Percentiles rank a stretch among this genome's conserved stretches.
phyloP scores from a whole-genome alignment of 2,888 invertebrate genomes.

The Lamellibrachia satsuma region DNA sequence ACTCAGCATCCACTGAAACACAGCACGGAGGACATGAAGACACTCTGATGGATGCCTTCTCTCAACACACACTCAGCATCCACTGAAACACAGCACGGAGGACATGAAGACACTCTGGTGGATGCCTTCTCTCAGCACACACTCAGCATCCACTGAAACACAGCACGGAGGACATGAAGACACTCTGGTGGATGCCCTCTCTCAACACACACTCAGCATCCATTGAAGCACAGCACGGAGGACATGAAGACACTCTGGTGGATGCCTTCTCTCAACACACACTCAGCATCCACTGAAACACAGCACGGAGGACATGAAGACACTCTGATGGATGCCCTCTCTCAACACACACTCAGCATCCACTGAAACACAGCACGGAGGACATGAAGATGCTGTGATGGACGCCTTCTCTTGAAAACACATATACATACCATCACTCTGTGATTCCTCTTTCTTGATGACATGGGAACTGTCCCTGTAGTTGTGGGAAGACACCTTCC shows the following conservation, averaged over 20 bases:
- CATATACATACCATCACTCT: not conserved
- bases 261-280: not conserved
- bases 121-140: too few species aligned
- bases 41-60: not conserved
- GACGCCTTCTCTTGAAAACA: not conserved
- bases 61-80: conserved; percentile 13
- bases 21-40: not conserved
- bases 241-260: not conserved
- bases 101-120: too few species aligned
- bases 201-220: conserved; percentile 1
- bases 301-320: not conserved
- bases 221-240: not conserved
- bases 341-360: conserved; percentile 13
- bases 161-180: conserved; percentile 64
- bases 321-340: not conserved
- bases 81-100: too few species aligned
- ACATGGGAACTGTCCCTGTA: not conserved
- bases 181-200: conserved; percentile 69
- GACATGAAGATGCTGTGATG: not conserved
- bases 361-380: not conserved
- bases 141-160: too few species aligned
- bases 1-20: not conserved
- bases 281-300: not conserved
- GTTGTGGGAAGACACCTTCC: not conserved
- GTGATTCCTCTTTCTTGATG: not conserved